Base-by-base conservation (phyloP, 2,888 invertebrate species). In the Sinelater perroti region DNA sequence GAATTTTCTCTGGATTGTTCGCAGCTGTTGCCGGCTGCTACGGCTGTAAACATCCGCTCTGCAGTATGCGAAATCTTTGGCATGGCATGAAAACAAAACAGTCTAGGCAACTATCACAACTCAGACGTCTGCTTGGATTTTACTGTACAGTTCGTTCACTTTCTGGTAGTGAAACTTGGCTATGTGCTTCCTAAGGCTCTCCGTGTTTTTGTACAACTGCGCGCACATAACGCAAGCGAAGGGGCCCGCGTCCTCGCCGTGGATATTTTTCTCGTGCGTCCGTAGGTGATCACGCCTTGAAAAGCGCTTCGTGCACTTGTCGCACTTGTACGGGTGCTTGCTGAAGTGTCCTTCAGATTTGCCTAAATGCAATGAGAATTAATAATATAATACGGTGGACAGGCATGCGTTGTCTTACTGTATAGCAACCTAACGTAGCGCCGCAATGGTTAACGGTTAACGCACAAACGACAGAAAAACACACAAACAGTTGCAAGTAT, bases 251-350 rank as follows among this genome's bases (percentile, higher is more conserved):
- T 78, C 79, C 63, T 79, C 79, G 10, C 80, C 80, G 61, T 80
- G 80, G 47, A 79, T 77, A 62, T 80, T 80, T 70, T 79, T 79
- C 66, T 79, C 78, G 66, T 80, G 80, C 40, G 79, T 79, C 51
- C 78, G 67, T 50, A 80, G 72, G 60, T 80, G 80, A 66, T 80
- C 79, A 57, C 79, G 67, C 50, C 79, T 71, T 16, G 78, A 75
- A 65, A 79, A 79, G 60, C 65, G 71, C 68, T 78, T 78, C 65
- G 67, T 66, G 68, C 79, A 79, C 64, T 75, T 75, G 46, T 74
- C 72, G 63, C 79, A 79, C 60, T 74, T 75, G 70, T 75, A 78
- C 18, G 69, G 62, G 33, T 65, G 63, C 51, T 47, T 68, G 66
- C 60, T 61, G 57, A 56, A 66, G 68, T 69, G 71, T 54, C 51